phyloP scores from a whole-genome alignment of 1,140 invertebrate genomes.

The Caerostris darwini region DNA sequence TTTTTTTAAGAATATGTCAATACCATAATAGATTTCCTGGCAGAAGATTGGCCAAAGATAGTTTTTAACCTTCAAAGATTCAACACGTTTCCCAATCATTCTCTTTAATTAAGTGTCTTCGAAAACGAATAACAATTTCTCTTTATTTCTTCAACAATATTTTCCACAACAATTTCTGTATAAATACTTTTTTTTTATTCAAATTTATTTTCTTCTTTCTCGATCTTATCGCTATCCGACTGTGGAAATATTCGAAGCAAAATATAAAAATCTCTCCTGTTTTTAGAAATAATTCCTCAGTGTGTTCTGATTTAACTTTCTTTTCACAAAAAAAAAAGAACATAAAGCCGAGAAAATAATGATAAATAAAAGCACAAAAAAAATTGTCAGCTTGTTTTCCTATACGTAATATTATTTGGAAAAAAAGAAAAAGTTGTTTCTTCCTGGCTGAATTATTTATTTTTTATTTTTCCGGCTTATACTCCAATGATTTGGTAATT shows the following conservation, averaged over 20 bases:
- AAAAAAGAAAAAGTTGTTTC: not conserved
- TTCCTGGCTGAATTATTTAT: not conserved
- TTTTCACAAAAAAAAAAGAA: not conserved
- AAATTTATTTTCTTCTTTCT: not conserved
- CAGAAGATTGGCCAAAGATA: too few species aligned
- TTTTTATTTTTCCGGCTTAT: not conserved
- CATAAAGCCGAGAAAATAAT: not conserved
- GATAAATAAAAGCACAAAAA: not conserved
- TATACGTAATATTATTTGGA: not conserved
- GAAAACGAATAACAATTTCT: not conserved
- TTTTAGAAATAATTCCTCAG: not conserved
- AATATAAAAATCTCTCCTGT: not conserved
- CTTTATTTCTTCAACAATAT: not conserved
- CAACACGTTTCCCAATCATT: not conserved
- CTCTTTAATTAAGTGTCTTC: not conserved
- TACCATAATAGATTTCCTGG: too few species aligned
- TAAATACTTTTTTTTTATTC: not conserved
- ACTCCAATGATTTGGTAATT: slow-evolving; percentile 7
- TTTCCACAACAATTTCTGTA: not conserved
- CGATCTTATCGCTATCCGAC: not conserved
- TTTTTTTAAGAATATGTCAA: too few species aligned
- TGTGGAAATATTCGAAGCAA: not conserved
- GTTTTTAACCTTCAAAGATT: too few species aligned
- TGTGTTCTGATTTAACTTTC: not conserved
- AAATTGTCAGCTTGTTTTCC: not conserved